phyloP scores from a whole-genome alignment of 2,888 invertebrate genomes.

The Patella pellucida region DNA sequence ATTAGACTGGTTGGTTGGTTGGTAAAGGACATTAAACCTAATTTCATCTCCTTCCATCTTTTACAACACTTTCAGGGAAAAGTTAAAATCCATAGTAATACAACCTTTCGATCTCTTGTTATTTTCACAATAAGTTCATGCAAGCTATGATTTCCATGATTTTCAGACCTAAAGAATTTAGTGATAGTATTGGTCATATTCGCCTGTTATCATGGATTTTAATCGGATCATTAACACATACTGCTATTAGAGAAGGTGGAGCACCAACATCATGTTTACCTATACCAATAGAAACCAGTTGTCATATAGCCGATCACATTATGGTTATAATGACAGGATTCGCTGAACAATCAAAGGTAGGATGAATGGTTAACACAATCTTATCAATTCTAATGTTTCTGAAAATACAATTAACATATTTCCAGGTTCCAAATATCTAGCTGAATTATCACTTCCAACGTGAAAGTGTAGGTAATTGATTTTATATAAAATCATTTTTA shows the following conservation, averaged over 20 bases:
- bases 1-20: no score
- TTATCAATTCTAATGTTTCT: no score
- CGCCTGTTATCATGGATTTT: slow-evolving; percentile 95
- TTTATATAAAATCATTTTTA: no score
- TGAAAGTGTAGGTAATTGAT: no score
- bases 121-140: not conserved
- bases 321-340: slow-evolving; percentile 97
- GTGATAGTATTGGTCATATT: slow-evolving; percentile 93
- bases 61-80: not conserved
- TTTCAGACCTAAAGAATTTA: slow-evolving; percentile 88
- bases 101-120: not conserved
- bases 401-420: no score
- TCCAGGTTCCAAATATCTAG: no score
- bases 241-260: slow-evolving; percentile 77
- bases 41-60: not conserved
- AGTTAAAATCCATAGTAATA: not conserved
- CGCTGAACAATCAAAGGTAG: slow-evolving; percentile 89
- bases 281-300: slow-evolving; percentile 94
- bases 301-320: slow-evolving; percentile 96
- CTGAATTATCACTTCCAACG: no score
- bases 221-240: slow-evolving; percentile 88
- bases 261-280: slow-evolving; percentile 78
- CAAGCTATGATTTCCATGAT: not conserved
- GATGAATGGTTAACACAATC: slow-evolving; percentile 9
- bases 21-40: not conserved